Evolutionary conservation across 2,888 invertebrate genomes (phyloP).

Genomic region (Anticlea derivata): DNA sequence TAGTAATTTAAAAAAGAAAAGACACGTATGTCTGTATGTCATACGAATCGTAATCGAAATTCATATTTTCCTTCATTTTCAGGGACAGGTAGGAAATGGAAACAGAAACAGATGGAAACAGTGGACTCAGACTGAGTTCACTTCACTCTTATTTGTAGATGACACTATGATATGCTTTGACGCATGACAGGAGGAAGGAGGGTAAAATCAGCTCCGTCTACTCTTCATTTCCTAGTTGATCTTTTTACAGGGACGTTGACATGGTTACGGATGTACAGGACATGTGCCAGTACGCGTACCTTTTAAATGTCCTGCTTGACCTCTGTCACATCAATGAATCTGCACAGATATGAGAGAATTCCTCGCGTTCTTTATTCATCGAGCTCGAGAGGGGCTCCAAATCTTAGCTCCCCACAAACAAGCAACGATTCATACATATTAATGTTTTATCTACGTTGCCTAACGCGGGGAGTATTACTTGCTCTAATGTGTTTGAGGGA

Average conservation of each 20-base stretch:
- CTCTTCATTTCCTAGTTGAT: slow-evolving; percentile 12
- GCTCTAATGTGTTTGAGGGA: slow-evolving; percentile 70
- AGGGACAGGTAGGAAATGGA: too few relatives aligned
- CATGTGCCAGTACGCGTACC: neutral
- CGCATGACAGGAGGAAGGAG: neutral
- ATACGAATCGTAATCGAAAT: too few relatives aligned
- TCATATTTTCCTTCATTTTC: too few relatives aligned
- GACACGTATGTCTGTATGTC: too few relatives aligned
- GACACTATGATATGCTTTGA: neutral
- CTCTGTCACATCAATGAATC: neutral
- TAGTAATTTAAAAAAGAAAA: too few relatives aligned
- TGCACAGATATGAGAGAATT: slow-evolving; percentile 2
- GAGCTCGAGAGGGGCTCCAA: slow-evolving; percentile 61
- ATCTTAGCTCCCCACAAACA: slow-evolving; percentile 74
- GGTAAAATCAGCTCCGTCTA: too few relatives aligned
- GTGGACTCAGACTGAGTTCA: neutral
- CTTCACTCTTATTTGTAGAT: too few relatives aligned
- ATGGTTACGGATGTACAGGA: neutral
- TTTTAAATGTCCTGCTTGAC: slow-evolving; percentile 1
- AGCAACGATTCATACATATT: slow-evolving; percentile 76
- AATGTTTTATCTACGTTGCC: slow-evolving; percentile 76
- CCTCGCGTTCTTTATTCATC: slow-evolving; percentile 67
- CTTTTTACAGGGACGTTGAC: neutral
- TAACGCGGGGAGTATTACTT: slow-evolving; percentile 60
- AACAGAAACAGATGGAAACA: too few relatives aligned